phyloP scores from a whole-genome alignment of 2,888 invertebrate genomes.

The Yponomeuta evonymella region DNA sequence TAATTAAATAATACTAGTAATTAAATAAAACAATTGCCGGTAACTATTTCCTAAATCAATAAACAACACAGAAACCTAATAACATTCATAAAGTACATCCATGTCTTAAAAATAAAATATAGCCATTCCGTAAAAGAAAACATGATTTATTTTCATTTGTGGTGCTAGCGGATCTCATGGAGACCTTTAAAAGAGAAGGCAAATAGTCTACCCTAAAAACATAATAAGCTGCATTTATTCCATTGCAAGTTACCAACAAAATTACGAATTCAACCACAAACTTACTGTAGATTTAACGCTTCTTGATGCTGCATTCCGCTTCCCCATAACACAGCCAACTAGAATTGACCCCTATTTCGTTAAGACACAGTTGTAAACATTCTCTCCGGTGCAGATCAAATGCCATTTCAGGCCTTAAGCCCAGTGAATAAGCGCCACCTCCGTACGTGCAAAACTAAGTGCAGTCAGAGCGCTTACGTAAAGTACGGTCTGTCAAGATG shows the following conservation, averaged over 20 bases:
- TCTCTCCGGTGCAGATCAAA: neutral
- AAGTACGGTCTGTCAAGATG: constrained; percentile 60
- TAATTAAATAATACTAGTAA: too few species aligned
- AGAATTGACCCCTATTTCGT: constrained; percentile 3
- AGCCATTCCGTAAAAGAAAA: too few species aligned
- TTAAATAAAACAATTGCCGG: too few species aligned
- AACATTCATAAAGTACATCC: too few species aligned
- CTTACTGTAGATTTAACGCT: constrained; percentile 1
- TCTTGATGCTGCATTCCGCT: constrained; percentile 7
- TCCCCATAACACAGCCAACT: constrained; percentile 2
- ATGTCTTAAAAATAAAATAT: too few species aligned
- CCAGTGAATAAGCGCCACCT: neutral
- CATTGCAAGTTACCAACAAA: neutral
- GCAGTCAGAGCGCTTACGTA: constrained; percentile 38
- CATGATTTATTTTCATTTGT: too few species aligned
- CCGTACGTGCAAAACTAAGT: neutral
- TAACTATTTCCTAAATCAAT: too few species aligned
- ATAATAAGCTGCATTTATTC: too few species aligned
- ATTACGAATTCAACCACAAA: neutral
- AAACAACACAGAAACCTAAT: too few species aligned
- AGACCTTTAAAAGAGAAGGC: too few species aligned
- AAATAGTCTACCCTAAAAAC: too few species aligned
- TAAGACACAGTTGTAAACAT: constrained; percentile 8
- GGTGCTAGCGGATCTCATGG: too few species aligned
- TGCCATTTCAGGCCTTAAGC: neutral